Evolutionary conservation across 2,888 invertebrate species (phyloP), one percentile per base, ranked within the genome.

Genomic region (Ormia ochracea): DNA sequence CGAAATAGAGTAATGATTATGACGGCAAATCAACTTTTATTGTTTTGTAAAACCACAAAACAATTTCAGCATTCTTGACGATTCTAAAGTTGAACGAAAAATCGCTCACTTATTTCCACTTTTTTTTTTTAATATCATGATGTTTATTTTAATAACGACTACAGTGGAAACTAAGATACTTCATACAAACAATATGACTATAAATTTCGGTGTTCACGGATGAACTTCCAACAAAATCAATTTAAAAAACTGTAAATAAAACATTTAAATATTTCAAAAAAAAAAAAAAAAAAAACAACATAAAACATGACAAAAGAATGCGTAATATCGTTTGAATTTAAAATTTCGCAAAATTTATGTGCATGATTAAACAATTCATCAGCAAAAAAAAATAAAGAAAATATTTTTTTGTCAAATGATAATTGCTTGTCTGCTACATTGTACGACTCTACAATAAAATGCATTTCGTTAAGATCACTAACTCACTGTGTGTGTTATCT

Each of bases 391-490:
- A 63, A 43, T 65, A 58, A 63, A 63, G 56, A 48, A 76, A 77
- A 65, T 70, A 26, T 48, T 9, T n/a, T 59, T 65, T 65, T 70
- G 77, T 70, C 70, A 77, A 77, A 70, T 65, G 70, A 77, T 77
- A 65, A 63, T 56, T 63, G 56, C 56, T 61, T 76, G 54, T 63
- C 48, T n/a, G n/a, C n/a, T n/a, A n/a, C n/a, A n/a, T n/a, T n/a
- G n/a, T n/a, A n/a, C n/a, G n/a, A n/a, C n/a, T n/a, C n/a, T 21
- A 48, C 23, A 58, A 52, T 52, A 61, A 77, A 65, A 50, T 56
- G 41, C 48, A 54, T 58, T 58, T 56, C 58, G 41, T 31, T 7
- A 48, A 33, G 23, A 77, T 50, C 48, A 31, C 21, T 14, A n/a
- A n/a, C n/a, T n/a, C n/a, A n/a, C n/a, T n/a, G n/a, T n/a, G n/a